These are phyloP conservation scores for Echeneis naucrates DNA, from an alignment of 2,797 vertebrate genomes.

Conservation along the genomic window DNA sequence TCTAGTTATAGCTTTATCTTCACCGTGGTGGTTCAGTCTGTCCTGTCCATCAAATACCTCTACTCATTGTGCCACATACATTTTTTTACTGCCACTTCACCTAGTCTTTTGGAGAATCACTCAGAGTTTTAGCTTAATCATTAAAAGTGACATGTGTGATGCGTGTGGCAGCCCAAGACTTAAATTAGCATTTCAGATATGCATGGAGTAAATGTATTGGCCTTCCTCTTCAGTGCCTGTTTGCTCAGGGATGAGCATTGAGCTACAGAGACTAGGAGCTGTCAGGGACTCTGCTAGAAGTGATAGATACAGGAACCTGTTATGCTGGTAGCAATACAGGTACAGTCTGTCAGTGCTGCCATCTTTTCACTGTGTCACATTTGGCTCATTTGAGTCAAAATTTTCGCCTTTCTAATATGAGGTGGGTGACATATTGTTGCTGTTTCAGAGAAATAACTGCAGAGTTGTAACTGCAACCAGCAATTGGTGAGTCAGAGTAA, in stretches of 20 bases:
- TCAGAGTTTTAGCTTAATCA: neutral
- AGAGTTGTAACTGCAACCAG: neutral
- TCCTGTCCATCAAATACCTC: neutral
- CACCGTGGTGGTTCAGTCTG: neutral
- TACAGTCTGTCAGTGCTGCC: neutral
- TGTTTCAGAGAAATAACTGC: neutral
- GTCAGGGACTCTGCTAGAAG: slow-evolving; percentile 7
- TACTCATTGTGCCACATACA: neutral
- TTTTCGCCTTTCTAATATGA: neutral
- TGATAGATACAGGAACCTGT: neutral
- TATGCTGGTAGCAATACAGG: neutral
- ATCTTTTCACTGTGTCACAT: neutral
- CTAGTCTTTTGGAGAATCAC: neutral
- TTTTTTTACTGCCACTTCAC: neutral
- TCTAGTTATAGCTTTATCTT: slow-evolving; percentile 3
- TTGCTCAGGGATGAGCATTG: neutral
- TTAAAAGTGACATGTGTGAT: neutral
- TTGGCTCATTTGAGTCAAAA: neutral
- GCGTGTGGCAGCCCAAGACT: neutral
- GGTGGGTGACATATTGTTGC: neutral
- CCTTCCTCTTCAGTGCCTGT: neutral
- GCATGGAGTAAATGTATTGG: slow-evolving; percentile 1
- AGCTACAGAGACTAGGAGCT: slow-evolving; percentile 8
- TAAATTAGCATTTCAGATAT: slow-evolving; percentile 2
- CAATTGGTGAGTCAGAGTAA: neutral